These are phyloP conservation scores for Beris chalybata DNA, from an alignment of 2,888 invertebrate species.

Conservation along the genomic window DNA sequence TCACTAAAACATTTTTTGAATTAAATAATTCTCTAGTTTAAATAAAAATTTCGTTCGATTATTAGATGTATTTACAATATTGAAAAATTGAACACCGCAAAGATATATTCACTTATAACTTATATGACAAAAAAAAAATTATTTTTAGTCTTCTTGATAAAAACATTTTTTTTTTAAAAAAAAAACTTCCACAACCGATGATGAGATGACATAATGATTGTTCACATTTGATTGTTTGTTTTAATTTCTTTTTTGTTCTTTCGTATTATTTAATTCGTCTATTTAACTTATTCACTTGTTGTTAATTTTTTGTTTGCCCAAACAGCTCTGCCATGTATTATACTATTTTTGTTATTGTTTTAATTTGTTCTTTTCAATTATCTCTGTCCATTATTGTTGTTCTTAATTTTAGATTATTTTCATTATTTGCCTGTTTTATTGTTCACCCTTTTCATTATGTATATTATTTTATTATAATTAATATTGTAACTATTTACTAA, in stretches of 20 bases:
- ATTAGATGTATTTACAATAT: too few relatives aligned
- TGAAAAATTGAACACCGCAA: constrained; percentile 4
- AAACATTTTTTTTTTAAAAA: not conserved
- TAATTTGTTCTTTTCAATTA: constrained; percentile 26
- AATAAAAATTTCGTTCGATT: not conserved
- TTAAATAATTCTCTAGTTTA: constrained; percentile 1
- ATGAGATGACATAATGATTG: constrained; percentile 42
- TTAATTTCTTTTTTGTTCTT: constrained; percentile 3
- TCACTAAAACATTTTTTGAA: too few relatives aligned
- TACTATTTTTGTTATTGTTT: constrained; percentile 36
- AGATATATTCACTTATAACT: not conserved
- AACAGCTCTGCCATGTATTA: not conserved
- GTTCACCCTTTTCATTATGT: constrained; percentile 11
- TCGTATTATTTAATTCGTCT: not conserved
- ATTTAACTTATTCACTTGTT: not conserved
- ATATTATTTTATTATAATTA: constrained; percentile 16
- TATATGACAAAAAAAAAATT: not conserved
- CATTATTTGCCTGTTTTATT: constrained; percentile 19
- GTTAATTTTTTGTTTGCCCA: not conserved
- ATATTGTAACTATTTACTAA: constrained; percentile 30
- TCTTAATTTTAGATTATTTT: constrained; percentile 34
- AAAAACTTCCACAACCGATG: constrained; percentile 28
- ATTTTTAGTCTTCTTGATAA: not conserved
- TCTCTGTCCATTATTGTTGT: constrained; percentile 6
- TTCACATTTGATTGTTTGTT: constrained; percentile 44